Base-by-base conservation (phyloP, 2,888 invertebrate genomes). In the Nasonia oneida region DNA sequence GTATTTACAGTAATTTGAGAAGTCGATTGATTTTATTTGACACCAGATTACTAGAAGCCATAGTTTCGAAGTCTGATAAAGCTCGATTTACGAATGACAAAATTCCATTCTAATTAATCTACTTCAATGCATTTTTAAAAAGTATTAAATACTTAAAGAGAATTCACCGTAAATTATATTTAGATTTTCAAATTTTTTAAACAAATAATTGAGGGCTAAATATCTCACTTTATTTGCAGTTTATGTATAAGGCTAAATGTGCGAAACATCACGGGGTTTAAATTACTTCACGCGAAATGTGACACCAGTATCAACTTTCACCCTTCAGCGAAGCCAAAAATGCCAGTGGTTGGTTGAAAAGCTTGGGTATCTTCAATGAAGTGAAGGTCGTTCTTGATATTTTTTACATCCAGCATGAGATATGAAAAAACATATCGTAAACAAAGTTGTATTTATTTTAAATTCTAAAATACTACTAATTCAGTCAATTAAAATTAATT, bases 241-340 rank as follows among this genome's bases (percentile, higher is more conserved):
- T 8, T 64, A 2, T n/a, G 10, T 12, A 15, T 23, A 64, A 2
- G 12, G 29, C 10, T 10, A 23, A 10, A 23, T 23, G 10, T 3
- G 29, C 8, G 10, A 77, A 81, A 77, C 84, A 81, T 77, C 23
- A 77, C 29, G 77, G 53, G 85, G 67, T 84, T 84, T 74, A 75
- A 80, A 84, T 84, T 84, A 79, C 79, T 84, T 79, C 50, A 61
- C 50, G 18, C 29, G 84, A 57, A 37, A 85, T 73, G 33, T 37
- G 78, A 85, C 39, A 81, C 64, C 8, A 23, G 64, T 29, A 71
- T 85, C 77, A 42, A 18, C 78, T 85, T 85, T 81, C 81, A 81
- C 73, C 73, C 73, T 77, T 42, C 14, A 29, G 29, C 33, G 81
- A 85, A 78, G 85, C 85, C 85, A 78, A 77, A 78, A 73, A 75